Conservation (phyloP, 2,888 invertebrate genomes). For the Blastobasis adustella region DNA sequence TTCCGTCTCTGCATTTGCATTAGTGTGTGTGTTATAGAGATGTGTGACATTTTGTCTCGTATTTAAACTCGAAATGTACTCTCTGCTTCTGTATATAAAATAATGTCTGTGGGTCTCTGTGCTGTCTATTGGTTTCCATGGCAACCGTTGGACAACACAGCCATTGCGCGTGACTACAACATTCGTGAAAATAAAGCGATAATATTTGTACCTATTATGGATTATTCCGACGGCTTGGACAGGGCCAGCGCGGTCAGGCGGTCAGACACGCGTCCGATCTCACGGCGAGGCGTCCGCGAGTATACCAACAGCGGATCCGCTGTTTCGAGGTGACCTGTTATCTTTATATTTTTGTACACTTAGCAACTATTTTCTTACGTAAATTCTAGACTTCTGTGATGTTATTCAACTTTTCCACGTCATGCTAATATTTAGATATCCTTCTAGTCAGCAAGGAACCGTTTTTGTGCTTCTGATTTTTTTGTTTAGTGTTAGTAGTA, state of each 20-base stretch:
- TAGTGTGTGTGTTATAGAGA: too few relatives aligned
- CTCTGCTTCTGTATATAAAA: too few relatives aligned
- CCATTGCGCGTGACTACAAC: conserved; percentile 46
- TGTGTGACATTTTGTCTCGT: too few relatives aligned
- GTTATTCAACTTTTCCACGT: background rate
- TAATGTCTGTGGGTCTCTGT: too few relatives aligned
- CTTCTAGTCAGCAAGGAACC: too few relatives aligned
- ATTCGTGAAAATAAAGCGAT: conserved; percentile 38
- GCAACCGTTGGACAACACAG: conserved; percentile 48
- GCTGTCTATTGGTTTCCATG: conserved; percentile 44
- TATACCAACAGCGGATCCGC: conserved; percentile 50
- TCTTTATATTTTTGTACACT: background rate
- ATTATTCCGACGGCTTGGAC: conserved; percentile 58
- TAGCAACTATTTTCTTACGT: background rate
- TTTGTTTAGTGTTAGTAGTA: too few relatives aligned
- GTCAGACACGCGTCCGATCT: conserved; percentile 49
- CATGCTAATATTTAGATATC: too few relatives aligned
- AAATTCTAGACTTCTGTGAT: background rate
- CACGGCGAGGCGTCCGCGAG: conserved; percentile 56
- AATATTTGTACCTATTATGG: conserved; percentile 42
- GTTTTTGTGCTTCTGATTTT: too few relatives aligned
- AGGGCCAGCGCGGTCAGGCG: conserved; percentile 38
- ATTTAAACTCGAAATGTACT: too few relatives aligned
- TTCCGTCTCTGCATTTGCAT: too few relatives aligned
- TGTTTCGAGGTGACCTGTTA: conserved; percentile 38